phyloP scores from a whole-genome alignment of 1,140 invertebrate genomes.

The Metopolophium dirhodum region DNA sequence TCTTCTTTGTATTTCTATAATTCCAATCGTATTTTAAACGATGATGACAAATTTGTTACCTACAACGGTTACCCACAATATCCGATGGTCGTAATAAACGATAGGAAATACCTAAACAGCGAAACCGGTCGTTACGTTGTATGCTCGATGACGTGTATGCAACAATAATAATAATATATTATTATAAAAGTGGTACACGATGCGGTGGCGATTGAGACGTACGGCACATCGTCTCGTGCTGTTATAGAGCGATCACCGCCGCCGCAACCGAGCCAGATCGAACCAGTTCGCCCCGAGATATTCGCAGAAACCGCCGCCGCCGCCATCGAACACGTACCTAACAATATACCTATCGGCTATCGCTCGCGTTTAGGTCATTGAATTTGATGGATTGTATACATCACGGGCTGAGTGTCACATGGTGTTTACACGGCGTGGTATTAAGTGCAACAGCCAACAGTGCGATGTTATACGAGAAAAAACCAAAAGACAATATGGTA shows the following conservation, averaged over 20 bases:
- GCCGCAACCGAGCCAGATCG: too few relatives aligned
- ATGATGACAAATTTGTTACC: not conserved
- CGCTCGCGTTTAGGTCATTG: slow-evolving; percentile 7
- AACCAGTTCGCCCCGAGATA: not conserved
- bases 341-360: not conserved
- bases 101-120: slow-evolving; percentile 18
- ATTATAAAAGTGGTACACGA: not conserved
- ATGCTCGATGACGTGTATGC: not conserved
- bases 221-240: not conserved
- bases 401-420: not conserved
- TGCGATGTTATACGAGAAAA: not conserved
- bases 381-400: slow-evolving; percentile 3
- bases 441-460: not conserved
- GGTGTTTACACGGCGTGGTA: not conserved
- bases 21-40: not conserved
- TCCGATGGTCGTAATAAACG: not conserved
- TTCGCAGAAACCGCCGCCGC: slow-evolving; percentile 21
- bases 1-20: not conserved
- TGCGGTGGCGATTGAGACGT: slow-evolving; percentile 37
- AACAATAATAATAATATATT: not conserved
- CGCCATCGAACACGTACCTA: not conserved
- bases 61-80: not conserved
- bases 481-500: not conserved
- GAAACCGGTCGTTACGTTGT: not conserved
- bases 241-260: slow-evolving; percentile 17